Percentiles rank a stretch among this genome's conserved stretches.
Conservation (phyloP, 37 sponge, comb jelly and placozoan species). For the Theonella swinhoei region DNA sequence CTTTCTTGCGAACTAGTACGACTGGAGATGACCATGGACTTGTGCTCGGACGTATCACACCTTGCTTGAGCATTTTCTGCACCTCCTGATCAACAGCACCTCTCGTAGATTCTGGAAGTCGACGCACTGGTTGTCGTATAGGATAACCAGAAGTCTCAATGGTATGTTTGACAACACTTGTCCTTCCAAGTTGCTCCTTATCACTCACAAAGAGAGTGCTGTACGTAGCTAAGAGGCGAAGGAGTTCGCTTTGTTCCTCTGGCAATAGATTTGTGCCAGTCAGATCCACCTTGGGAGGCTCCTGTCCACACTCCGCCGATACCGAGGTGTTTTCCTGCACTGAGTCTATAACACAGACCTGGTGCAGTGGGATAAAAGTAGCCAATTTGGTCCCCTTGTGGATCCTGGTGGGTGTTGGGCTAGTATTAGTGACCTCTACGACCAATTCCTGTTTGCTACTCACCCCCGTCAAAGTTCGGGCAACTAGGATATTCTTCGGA, state of each 20-base stretch:
- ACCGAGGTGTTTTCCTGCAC: not conserved
- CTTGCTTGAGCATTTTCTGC: slow-evolving; percentile 7
- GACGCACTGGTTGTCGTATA: slow-evolving; percentile 19
- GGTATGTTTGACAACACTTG: slow-evolving; percentile 27
- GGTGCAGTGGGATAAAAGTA: too few relatives aligned
- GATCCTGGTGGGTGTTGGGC: not conserved
- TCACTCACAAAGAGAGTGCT: slow-evolving; percentile 8
- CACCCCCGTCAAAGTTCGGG: slow-evolving; percentile 8
- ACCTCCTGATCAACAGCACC: slow-evolving; percentile 5
- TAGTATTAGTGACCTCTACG: not conserved
- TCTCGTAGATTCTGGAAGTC: not conserved
- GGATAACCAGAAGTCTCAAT: slow-evolving; percentile 3
- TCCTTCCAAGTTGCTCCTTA: slow-evolving; percentile 9
- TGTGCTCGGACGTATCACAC: slow-evolving; percentile 18
- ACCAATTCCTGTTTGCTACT: not conserved
- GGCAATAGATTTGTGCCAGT: not conserved
- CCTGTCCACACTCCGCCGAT: not conserved
- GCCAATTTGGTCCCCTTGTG: slow-evolving; percentile 4
- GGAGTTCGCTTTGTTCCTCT: not conserved
- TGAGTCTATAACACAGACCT: too few relatives aligned
- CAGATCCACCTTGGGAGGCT: not conserved
- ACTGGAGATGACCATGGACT: slow-evolving; percentile 21
- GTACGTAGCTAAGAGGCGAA: not conserved
- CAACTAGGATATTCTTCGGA: slow-evolving; percentile 3
- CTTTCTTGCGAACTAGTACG: slow-evolving; percentile 18